Conservation (phyloP, 2,113 vertebrate species). For the Siniperca knerii region DNA sequence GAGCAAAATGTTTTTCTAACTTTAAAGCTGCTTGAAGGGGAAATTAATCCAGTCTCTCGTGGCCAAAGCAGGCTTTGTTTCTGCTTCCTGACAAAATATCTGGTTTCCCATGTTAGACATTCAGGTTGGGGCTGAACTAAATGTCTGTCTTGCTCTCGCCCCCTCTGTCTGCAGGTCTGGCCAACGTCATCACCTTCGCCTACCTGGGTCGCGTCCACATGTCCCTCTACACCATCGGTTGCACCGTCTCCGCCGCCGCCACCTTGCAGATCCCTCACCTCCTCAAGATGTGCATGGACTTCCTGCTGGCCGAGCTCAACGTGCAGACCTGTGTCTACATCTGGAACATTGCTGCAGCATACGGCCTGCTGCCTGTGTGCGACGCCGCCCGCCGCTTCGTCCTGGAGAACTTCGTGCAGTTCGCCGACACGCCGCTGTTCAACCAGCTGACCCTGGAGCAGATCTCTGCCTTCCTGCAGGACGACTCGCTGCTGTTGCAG, state of each 20-base stretch:
- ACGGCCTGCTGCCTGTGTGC: constrained; percentile 81
- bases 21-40: neutral
- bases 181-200: constrained; percentile 86
- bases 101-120: neutral
- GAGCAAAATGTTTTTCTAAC: neutral
- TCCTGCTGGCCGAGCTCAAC: constrained; percentile 86
- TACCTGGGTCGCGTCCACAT: constrained; percentile 89
- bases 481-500: constrained; percentile 84
- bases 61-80: neutral
- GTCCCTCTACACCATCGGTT: constrained; percentile 90
- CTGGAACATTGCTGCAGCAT: constrained; percentile 87
- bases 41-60: too few species aligned
- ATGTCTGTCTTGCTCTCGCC: neutral
- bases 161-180: constrained; percentile 76
- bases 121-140: neutral
- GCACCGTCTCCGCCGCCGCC: constrained; percentile 85
- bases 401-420: constrained; percentile 87
- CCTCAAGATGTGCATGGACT: constrained; percentile 88
- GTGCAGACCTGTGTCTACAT: constrained; percentile 88
- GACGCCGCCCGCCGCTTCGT: constrained; percentile 83
- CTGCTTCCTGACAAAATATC: neutral
- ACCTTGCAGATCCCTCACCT: constrained; percentile 86
- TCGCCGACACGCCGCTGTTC: constrained; percentile 86
- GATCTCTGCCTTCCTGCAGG: constrained; percentile 87
- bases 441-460: constrained; percentile 87